A percentile compares a stretch with the other conserved stretches of the same genome.
Conservation (phyloP, 1,140 invertebrate genomes). For the Epicauta chinensis region DNA sequence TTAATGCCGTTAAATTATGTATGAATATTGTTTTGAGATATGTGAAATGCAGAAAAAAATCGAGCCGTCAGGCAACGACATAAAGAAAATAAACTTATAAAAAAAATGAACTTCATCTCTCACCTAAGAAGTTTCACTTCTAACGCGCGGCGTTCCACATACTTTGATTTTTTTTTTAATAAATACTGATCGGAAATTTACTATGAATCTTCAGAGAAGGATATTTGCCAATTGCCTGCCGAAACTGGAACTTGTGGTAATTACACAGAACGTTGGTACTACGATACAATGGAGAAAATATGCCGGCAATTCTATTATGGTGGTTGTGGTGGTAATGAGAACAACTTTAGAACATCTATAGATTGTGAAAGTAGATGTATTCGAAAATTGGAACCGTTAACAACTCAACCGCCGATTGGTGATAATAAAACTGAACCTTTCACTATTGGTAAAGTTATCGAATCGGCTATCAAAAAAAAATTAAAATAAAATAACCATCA, state of each 20-base stretch:
- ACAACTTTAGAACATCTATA: slow-evolving; percentile 65
- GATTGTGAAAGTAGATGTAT: slow-evolving; percentile 61
- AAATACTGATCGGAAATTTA: too few species aligned
- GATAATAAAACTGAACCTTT: slow-evolving; percentile 23
- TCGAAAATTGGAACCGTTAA: slow-evolving; percentile 4
- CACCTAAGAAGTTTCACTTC: too few species aligned
- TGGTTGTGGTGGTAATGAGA: slow-evolving; percentile 74
- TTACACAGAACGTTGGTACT: slow-evolving; percentile 77
- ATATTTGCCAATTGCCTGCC: slow-evolving; percentile 68
- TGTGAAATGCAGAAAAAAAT: too few species aligned
- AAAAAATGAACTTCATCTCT: too few species aligned
- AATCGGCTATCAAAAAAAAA: neutral
- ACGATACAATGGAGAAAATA: slow-evolving; percentile 61
- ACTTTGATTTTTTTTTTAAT: slow-evolving; percentile 7
- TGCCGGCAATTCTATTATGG: slow-evolving; percentile 78
- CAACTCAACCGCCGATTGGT: slow-evolving; percentile 13
- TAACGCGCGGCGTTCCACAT: too few species aligned
- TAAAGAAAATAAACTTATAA: too few species aligned
- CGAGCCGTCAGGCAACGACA: too few species aligned
- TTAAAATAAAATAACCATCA: slow-evolving; percentile 1
- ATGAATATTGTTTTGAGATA: too few species aligned
- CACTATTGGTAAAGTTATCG: slow-evolving; percentile 19
- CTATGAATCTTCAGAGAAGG: slow-evolving; percentile 50
- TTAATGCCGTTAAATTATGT: too few species aligned
- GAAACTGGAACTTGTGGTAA: slow-evolving; percentile 71